Evolutionary conservation across 2,113 vertebrate species (phyloP).

Genomic region (Picathartes gymnocephalus): DNA sequence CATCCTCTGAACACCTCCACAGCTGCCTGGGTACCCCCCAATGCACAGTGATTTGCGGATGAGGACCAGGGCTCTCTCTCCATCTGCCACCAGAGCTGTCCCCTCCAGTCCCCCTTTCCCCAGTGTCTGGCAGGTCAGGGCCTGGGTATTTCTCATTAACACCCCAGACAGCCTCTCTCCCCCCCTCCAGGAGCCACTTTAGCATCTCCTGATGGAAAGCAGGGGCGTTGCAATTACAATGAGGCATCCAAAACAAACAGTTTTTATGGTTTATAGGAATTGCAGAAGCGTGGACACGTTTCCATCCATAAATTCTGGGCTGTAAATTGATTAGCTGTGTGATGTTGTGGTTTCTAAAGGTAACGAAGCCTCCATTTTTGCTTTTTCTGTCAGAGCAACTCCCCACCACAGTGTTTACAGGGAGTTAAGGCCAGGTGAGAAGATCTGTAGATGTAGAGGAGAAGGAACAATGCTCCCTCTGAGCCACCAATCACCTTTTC

Average conservation of each 20-base stretch:
- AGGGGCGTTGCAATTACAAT: neutral
- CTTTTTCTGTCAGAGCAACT: neutral
- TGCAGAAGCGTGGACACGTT: neutral
- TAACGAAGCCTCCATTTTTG: neutral
- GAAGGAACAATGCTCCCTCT: neutral
- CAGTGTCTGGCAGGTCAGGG: neutral
- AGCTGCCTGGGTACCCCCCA: fast-evolving
- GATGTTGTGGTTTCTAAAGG: neutral
- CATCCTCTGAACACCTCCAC: neutral
- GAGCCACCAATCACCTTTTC: neutral
- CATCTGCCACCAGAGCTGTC: neutral
- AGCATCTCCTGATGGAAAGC: neutral
- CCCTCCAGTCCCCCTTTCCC: neutral
- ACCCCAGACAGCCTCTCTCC: neutral
- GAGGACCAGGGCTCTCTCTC: neutral
- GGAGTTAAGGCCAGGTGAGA: neutral
- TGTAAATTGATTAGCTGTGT: neutral
- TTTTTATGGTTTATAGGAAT: neutral
- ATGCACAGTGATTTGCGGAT: fast-evolving
- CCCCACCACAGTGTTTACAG: neutral
- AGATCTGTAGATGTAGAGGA: neutral
- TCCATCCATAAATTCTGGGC: neutral
- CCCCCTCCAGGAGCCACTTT: neutral
- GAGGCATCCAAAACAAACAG: neutral
- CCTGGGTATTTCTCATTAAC: neutral